These are phyloP conservation scores for Heliangelus exortis DNA, from an alignment of 2,797 vertebrate species.

Conservation along the genomic window DNA sequence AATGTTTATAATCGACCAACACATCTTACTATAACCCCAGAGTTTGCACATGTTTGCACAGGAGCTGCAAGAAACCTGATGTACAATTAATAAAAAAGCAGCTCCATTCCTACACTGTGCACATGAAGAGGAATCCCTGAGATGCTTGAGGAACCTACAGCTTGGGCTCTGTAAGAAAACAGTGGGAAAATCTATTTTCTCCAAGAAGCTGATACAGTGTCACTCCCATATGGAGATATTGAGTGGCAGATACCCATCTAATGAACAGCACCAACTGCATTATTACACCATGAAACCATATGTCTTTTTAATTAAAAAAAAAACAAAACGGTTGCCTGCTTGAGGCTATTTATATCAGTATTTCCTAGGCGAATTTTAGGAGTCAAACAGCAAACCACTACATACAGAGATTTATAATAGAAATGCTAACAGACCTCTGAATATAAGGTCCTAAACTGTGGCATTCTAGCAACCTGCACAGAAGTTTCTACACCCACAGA, in stretches of 20 bases:
- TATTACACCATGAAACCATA: not conserved
- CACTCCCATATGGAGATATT: not conserved
- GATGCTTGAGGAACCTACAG: not conserved
- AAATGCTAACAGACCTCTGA: not conserved
- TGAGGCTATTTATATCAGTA: not conserved
- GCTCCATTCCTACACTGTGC: not conserved
- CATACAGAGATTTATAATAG: not conserved
- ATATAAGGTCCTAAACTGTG: not conserved
- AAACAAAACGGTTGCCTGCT: not conserved
- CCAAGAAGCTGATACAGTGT: not conserved
- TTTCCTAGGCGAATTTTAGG: constrained; percentile 1
- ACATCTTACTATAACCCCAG: not conserved
- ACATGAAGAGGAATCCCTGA: not conserved
- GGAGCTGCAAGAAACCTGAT: not conserved
- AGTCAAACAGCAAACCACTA: not conserved
- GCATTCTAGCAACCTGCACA: not conserved
- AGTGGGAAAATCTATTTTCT: not conserved
- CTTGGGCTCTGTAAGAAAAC: not conserved
- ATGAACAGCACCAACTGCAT: not conserved
- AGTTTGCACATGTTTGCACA: not conserved
- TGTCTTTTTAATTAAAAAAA: not conserved
- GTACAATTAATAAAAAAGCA: not conserved
- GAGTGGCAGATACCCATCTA: not conserved
- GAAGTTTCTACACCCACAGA: not conserved
- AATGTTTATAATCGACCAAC: not conserved